Base-by-base conservation (phyloP, 2,888 invertebrate genomes). In the Ormyrus rosae region DNA sequence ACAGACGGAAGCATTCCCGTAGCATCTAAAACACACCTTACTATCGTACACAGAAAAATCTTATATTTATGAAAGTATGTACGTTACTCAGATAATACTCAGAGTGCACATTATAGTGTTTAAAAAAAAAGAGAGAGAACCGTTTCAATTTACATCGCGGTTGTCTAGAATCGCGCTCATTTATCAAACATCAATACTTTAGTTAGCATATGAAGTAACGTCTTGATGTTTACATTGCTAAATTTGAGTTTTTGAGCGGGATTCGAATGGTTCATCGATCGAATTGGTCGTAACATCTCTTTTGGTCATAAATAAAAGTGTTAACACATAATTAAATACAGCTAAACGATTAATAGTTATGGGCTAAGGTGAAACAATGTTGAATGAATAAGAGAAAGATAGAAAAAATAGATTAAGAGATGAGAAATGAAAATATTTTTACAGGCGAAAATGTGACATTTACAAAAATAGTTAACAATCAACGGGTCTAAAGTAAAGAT, bases 1-100 rank as follows among this genome's bases (percentile, higher is more conserved):
- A 87, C 86, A 89, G 89, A 89, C 89, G 89, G 89, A 89, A 89
- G 89, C 89, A 89, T 89, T 89, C 88, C 88, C 84, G 89, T 89
- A 89, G 89, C 89, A 89, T 89, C 89, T 89, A 89, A 89, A 89
- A 89, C 89, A 89, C 87, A 89, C 87, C 86, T 89, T 88, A 86
- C 89, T 89, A 89, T 87, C 86, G 87, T 87, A 88, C 87, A 88
- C 86, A 88, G 87, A 87, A 86, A 87, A 85, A 80, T 72, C 65
- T 77, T 79, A 72, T 80, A 75, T 68, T 82, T 64, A 75, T 81
- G 73, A 75, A 48, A 60, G 19, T 67, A 78, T 71, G 60, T 71
- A 79, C 75, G 45, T 78, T 73, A 19, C 19, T 19, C 19, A 19
- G 19, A 19, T 19, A 48, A 72, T 80, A 67, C 72, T 78, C 10